Conservation (phyloP, 1,140 invertebrate species). For the Harlomillsia oculata region DNA sequence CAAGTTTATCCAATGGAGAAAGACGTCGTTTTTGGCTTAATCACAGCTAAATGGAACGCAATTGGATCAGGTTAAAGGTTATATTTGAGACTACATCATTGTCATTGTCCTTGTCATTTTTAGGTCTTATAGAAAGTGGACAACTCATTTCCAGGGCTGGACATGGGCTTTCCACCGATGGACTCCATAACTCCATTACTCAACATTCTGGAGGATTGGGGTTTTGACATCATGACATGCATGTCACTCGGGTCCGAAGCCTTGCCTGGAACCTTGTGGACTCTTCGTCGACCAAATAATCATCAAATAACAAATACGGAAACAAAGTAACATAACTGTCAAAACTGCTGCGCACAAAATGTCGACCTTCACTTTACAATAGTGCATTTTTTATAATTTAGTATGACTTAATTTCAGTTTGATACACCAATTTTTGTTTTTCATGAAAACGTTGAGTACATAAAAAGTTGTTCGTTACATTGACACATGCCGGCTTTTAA, state of each 20-base stretch:
- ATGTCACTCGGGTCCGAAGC: neutral
- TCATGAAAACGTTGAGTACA: no score
- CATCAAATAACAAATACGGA: no score
- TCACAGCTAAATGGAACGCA: neutral
- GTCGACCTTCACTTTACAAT: no score
- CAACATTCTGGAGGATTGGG: conserved; percentile 4
- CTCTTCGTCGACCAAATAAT: no score
- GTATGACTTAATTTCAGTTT: no score
- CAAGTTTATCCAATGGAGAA: neutral
- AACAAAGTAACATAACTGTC: no score
- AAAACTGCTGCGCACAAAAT: no score
- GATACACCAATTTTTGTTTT: no score
- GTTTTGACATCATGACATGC: neutral
- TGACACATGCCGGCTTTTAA: no score
- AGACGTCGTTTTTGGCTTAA: neutral
- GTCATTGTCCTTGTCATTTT: no score
- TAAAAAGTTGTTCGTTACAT: no score
- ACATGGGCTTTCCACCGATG: neutral
- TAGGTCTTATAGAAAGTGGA: neutral
- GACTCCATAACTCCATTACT: neutral
- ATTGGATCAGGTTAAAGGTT: neutral
- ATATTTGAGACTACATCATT: neutral
- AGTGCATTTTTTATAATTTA: no score
- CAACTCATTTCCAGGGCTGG: neutral
- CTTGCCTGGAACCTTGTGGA: neutral